A percentile compares a stretch with the other conserved stretches of the same genome.
Conservation (phyloP, 2,888 invertebrate species). For the Allophyes oxyacanthae region DNA sequence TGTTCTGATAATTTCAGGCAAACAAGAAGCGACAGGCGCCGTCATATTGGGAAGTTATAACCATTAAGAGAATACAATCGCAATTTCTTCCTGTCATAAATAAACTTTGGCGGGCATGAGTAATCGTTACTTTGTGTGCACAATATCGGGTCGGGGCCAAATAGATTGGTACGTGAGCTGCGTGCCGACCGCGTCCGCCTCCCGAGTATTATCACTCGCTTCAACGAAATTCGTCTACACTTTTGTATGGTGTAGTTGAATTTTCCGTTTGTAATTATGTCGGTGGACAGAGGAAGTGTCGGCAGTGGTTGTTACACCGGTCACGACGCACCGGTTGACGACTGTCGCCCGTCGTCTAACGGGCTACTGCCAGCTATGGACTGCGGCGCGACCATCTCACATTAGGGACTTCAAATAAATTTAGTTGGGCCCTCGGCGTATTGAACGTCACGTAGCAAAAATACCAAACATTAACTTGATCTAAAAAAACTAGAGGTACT, state of each 20-base stretch:
- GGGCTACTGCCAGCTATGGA: constrained; percentile 78
- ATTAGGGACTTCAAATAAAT: constrained; percentile 67
- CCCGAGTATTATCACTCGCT: constrained; percentile 64
- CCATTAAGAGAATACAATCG: constrained; percentile 86
- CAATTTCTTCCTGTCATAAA: constrained; percentile 89
- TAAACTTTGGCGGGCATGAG: constrained; percentile 84
- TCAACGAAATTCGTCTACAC: constrained; percentile 78
- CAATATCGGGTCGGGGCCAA: constrained; percentile 83
- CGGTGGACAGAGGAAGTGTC: constrained; percentile 83
- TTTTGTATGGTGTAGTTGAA: constrained; percentile 82
- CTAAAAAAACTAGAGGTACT: neutral
- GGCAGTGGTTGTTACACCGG: constrained; percentile 78
- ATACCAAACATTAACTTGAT: constrained; percentile 6
- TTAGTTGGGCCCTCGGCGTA: constrained; percentile 35
- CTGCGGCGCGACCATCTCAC: constrained; percentile 77
- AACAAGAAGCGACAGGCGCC: constrained; percentile 55
- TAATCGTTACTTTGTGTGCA: constrained; percentile 86
- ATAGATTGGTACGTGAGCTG: constrained; percentile 85
- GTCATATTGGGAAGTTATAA: constrained; percentile 83
- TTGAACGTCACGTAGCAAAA: constrained; percentile 16
- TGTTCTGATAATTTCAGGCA: constrained; percentile 50
- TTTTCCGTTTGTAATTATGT: constrained; percentile 87
- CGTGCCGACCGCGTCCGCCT: constrained; percentile 64
- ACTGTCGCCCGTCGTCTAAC: constrained; percentile 77
- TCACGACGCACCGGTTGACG: constrained; percentile 83